Base-by-base conservation (phyloP, 1,140 invertebrate species). In the Trinorchestia longiramus region DNA sequence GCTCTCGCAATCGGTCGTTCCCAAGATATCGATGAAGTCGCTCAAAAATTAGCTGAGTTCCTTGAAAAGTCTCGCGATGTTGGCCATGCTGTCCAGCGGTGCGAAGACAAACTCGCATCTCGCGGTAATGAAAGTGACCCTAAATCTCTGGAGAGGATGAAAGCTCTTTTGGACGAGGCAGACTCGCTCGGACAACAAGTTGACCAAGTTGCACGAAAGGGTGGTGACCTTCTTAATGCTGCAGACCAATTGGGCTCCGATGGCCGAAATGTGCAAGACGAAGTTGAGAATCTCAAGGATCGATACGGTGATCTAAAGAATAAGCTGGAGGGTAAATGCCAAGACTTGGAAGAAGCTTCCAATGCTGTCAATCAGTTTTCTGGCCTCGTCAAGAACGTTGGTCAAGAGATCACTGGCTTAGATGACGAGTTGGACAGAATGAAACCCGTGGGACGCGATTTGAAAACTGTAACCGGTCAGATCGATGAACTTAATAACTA, bases 321-420 rank as follows among this genome's bases (percentile, higher is more conserved):
- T 0, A 98, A 98, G 97, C 97, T 99, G 8, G 98, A 98, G 95
- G 98, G 99, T 96, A 98, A 99, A 19, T 98, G 98, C 95, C 98
- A 98, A 92, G 98, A 98, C 96, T 97, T 99, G 88, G 99, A 99
- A 97, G 98, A 98, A 40, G 99, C 99, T 0, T 98, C 99, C 0
- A 98, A 98, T 36, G 99, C 98, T 42, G 98, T 99, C 57, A 98
- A 98, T 41, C 98, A 98, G 96, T 99, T 99, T 97, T 99, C 98
- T 96, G 98, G 99, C 92, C 98, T 98, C 97, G 98, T 99, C 0
- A 99, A 99, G 97, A 97, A 97, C 19, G 97, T 99, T 0, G 98
- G 98, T 77, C 98, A 98, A 96, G 98, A 99, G 97, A 97, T 99
- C 0, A 98, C 98, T 11, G 98, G 98, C 87, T 97, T 99, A 40